Base-by-base conservation (phyloP, 2,888 invertebrate genomes). In the Cosmia pyralina region DNA sequence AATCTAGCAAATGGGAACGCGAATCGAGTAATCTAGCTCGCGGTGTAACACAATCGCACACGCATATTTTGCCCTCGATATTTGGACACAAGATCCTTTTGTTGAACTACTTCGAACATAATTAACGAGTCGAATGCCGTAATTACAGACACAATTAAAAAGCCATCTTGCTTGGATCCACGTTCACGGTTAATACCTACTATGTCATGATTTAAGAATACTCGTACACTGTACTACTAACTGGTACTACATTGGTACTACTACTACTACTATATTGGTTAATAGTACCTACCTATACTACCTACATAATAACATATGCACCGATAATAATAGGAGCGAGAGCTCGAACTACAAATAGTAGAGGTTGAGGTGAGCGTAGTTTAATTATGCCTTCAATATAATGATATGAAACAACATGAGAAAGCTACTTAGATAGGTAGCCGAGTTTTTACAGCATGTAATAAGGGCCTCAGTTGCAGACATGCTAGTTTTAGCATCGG, bases 11-110 rank as follows among this genome's bases (percentile, higher is more conserved):
- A 71, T 66, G 58, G 13, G 69, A 63, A 60, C 75, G 58, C 22
- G 41, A 53, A 41, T 73, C 64, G 22, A 53, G 34, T 64, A 48
- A 78, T 55, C 70, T 82, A 76, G 72, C 22, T 67, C 72, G 85
- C 69, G 77, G 72, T 77, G 77, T 71, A 75, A 79, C 22, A 64
- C 22, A 50, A 79, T 72, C 62, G 67, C 50, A 60, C 17, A 34
- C 22, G 46, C 59, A 44, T 62, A 46, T 34, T 69, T 4, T 67
- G 52, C 8, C 46, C 4, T 69, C 19, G 38, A 46, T 58, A 55
- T 62, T 58, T 22, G 22, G 44, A 58, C 38, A 69, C 53, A 58
- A 69, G 38, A 72, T 72, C 68, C 22, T 75, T 68, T 44, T 57
- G 48, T 64, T 73, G 41, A 53, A 55, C 53, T 72, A 75, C 60